These are phyloP conservation scores for Nomada hirtipes DNA, from an alignment of 2,888 invertebrate genomes.

Conservation along the genomic window DNA sequence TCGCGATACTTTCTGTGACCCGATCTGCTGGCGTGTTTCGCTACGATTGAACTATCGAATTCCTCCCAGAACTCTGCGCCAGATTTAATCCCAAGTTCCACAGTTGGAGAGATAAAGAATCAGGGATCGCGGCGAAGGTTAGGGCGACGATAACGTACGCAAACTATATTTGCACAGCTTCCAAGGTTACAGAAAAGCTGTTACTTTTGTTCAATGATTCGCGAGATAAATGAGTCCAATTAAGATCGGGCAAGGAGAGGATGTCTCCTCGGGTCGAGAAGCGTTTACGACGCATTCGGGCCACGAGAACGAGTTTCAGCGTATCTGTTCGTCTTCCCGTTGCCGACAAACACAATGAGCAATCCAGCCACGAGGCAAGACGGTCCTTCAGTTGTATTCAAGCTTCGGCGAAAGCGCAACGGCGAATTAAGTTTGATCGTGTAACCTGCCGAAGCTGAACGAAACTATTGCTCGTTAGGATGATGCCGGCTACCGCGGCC, in stretches of 20 bases:
- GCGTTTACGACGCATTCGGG: constrained; percentile 14
- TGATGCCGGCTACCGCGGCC: constrained; percentile 20
- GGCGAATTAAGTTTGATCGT: constrained; percentile 54
- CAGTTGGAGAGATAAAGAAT: not conserved
- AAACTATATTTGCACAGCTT: not conserved
- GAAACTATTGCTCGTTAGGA: constrained; percentile 61
- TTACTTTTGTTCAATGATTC: constrained; percentile 2
- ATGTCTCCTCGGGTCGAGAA: not conserved
- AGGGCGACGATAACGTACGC: not conserved
- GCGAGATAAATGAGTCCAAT: constrained; percentile 17
- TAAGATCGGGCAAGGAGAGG: not conserved
- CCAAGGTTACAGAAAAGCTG: not conserved
- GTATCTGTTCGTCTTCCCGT: constrained; percentile 22
- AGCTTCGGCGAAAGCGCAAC: constrained; percentile 60
- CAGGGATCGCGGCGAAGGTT: too few relatives aligned
- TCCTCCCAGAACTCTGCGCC: not conserved
- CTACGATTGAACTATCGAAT: not conserved
- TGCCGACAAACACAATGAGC: constrained; percentile 36
- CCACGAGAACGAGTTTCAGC: not conserved
- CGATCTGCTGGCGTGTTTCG: not conserved
- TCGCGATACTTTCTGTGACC: too few relatives aligned
- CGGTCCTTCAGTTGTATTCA: constrained; percentile 33
- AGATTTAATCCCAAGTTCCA: not conserved
- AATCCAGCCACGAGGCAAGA: constrained; percentile 3
- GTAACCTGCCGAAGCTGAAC: constrained; percentile 49